Conservation (phyloP, 2,888 invertebrate species). For the Meganola albula region DNA sequence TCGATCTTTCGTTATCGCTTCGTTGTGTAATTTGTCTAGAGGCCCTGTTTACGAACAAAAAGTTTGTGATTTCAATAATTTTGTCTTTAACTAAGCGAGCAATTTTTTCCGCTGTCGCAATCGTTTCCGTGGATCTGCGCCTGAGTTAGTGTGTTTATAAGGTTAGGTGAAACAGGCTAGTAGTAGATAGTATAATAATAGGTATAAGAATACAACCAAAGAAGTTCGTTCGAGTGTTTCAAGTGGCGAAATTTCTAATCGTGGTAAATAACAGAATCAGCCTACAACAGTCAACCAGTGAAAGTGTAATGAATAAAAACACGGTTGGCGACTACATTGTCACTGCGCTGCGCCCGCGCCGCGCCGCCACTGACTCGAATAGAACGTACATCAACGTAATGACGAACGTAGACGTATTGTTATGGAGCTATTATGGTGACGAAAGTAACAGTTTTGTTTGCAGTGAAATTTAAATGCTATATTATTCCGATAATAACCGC, state of each 20-base stretch:
- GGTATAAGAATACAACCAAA: constrained; percentile 37
- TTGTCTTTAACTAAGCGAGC: no score
- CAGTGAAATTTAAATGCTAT: constrained; percentile 22
- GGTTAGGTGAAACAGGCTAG: constrained; percentile 7
- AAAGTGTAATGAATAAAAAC: constrained; percentile 45
- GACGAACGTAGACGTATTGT: constrained; percentile 19
- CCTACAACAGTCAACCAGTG: constrained; percentile 39
- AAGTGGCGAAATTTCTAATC: constrained; percentile 44
- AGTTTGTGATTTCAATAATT: no score
- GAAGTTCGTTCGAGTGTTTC: constrained; percentile 34
- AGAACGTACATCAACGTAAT: constrained; percentile 23
- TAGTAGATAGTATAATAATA: constrained; percentile 12
- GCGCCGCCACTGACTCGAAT: constrained; percentile 18
- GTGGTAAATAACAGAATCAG: constrained; percentile 33
- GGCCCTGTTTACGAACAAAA: no score
- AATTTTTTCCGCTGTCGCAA: no score
- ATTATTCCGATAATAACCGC: no score
- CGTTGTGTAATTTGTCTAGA: no score
- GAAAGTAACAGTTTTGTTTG: constrained; percentile 16
- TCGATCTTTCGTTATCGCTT: no score
- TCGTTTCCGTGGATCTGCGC: no score
- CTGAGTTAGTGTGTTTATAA: no score
- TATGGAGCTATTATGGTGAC: constrained; percentile 20
- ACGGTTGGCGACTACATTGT: constrained; percentile 31
- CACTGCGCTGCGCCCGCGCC: constrained; percentile 23